These are phyloP conservation scores for Lordiphosa collinella DNA, from an alignment of 1,140 invertebrate genomes.

Conservation along the genomic window DNA sequence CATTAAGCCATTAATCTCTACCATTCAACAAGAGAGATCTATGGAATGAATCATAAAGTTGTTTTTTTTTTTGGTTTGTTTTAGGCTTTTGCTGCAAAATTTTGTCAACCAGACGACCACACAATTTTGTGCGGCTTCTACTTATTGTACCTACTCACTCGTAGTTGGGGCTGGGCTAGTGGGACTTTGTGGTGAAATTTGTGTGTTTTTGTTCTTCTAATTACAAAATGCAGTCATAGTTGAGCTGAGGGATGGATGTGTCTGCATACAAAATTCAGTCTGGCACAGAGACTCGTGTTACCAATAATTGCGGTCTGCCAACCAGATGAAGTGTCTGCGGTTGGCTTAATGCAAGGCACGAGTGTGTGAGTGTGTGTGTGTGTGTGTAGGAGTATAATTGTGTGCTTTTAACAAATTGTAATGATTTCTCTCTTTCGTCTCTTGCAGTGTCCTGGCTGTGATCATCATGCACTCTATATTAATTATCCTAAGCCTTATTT, in stretches of 20 bases:
- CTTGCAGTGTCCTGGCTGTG: slow-evolving; percentile 25
- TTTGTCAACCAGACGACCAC: slow-evolving; percentile 23
- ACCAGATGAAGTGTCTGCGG: slow-evolving; percentile 43
- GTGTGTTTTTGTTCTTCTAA: slow-evolving; percentile 15
- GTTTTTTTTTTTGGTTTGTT: no score
- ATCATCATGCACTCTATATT: slow-evolving; percentile 35
- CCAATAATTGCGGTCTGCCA: slow-evolving; percentile 47
- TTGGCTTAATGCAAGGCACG: slow-evolving; percentile 36
- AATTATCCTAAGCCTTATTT: slow-evolving; percentile 23
- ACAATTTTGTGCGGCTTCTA: slow-evolving; percentile 61
- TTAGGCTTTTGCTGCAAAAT: slow-evolving; percentile 12
- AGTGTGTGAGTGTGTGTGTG: slow-evolving; percentile 17
- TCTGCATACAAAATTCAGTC: slow-evolving; percentile 25
- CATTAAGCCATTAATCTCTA: slow-evolving; percentile 47
- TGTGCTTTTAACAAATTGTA: slow-evolving; percentile 11
- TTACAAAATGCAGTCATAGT: slow-evolving; percentile 27
- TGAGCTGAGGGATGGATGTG: slow-evolving; percentile 17
- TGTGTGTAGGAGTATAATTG: slow-evolving; percentile 13
- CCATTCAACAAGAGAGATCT: background rate
- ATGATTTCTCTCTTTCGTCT: slow-evolving; percentile 1
- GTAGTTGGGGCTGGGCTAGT: background rate
- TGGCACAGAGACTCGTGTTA: slow-evolving; percentile 34
- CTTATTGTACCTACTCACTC: background rate
- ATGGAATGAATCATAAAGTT: slow-evolving; percentile 32
- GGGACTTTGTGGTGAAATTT: slow-evolving; percentile 12